Percentiles rank a stretch among this genome's conserved stretches.
Evolutionary conservation across 1,140 invertebrate genomes (phyloP).

Genomic region (Atopsyche davidsoni): DNA sequence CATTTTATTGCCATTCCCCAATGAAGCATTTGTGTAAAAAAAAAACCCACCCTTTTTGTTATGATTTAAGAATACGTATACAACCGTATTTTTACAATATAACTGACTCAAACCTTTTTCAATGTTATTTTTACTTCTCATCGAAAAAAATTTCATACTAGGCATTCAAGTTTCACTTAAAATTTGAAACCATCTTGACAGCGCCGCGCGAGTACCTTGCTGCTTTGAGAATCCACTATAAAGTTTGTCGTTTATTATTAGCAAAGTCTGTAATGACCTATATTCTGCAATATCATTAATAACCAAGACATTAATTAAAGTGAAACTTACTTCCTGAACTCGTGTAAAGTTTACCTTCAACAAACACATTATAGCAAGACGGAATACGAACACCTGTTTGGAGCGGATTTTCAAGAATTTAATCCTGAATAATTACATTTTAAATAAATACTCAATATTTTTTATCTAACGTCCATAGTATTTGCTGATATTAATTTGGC

Average conservation of each 20-base stretch:
- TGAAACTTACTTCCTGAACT: conserved; percentile 5
- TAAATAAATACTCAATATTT: neutral
- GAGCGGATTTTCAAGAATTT: neutral
- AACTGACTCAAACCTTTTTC: no score
- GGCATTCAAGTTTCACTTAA: no score
- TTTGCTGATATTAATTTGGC: neutral
- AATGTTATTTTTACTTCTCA: no score
- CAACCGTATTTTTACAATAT: no score
- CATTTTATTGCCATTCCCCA: no score
- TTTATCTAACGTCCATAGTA: neutral
- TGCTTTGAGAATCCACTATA: conserved; percentile 1
- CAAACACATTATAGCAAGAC: neutral
- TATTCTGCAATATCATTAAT: conserved; percentile 9
- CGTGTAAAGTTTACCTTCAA: conserved; percentile 9
- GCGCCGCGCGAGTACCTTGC: no score
- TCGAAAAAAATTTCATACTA: no score
- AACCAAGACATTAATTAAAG: conserved; percentile 11
- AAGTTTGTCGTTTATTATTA: neutral
- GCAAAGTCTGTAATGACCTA: conserved; percentile 1
- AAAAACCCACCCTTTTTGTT: no score
- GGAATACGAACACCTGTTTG: neutral
- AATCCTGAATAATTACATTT: neutral
- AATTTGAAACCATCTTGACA: no score
- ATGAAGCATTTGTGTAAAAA: no score
- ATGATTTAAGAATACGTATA: no score